Evolutionary conservation across 2,888 invertebrate genomes (phyloP), one percentile per base, ranked within the genome.

Genomic region (Meandrusa payeni): DNA sequence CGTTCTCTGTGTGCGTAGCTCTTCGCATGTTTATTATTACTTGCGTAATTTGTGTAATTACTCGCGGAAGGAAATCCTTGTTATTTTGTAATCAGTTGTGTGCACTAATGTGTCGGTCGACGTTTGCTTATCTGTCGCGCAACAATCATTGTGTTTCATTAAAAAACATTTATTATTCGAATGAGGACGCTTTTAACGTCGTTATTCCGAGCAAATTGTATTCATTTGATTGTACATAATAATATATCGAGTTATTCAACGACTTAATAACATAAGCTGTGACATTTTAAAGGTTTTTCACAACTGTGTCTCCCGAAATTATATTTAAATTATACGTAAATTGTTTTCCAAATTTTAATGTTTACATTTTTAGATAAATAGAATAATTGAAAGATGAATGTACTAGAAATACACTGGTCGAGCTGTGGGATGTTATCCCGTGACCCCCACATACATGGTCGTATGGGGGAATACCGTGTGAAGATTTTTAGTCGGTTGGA

Each of bases 111-210:
- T 64, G 53, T 52, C 47, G 54, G 46, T 47, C 51, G 54, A 54
- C 55, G 51, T 60, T 59, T 61, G 72, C 76, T 76, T 72, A 77
- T 76, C 73, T 72, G 75, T 69, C 65, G 52, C 65, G 67, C 72
- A 75, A 76, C 61, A 54, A 68, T 76, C 64, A 76, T 80, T 79
- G 70, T 76, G 77, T 73, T 82, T 76, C 75, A 78, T 83, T 81
- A 79, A 71, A 76, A 44, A 73, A 65, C 71, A 72, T 80, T 78
- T 76, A 75, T 70, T 58, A 70, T 69, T 64, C 54, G 50, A 57
- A 57, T 53, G 57, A 59, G 58, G 61, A 61, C 59, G 55, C 50
- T 50, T 57, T 56, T 55, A 54, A 55, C 54, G 32, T 46, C 38
- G 43, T 46, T 48, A 54, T 56, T 54, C 48, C 48, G 39, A 45